Evolutionary conservation across 2,113 vertebrate species (phyloP).

Genomic region (Psophia crepitans): DNA sequence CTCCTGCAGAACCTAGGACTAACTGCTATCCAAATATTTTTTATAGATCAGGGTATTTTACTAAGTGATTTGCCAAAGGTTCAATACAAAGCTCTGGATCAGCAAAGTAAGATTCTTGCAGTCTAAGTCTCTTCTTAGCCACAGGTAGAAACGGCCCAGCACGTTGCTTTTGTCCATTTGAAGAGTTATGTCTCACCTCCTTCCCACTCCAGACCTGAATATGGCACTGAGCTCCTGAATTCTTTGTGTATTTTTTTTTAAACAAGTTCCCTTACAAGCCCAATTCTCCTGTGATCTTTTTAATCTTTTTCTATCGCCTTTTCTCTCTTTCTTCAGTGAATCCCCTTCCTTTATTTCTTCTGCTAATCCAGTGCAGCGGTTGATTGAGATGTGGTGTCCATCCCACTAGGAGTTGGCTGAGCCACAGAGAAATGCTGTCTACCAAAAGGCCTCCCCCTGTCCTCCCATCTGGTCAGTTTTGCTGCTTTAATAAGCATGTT

Average conservation of each 20-base stretch:
- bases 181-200: background rate
- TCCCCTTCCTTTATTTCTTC: background rate
- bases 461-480: background rate
- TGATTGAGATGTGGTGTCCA: background rate
- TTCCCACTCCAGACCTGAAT: background rate
- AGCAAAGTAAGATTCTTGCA: background rate
- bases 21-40: background rate
- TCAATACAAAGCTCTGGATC: background rate
- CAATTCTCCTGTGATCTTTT: background rate
- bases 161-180: background rate
- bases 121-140: background rate
- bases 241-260: background rate
- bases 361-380: background rate
- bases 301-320: background rate
- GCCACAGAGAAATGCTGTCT: background rate
- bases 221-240: background rate
- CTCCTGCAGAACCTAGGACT: background rate
- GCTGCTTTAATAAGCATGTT: background rate
- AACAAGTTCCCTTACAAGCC: background rate
- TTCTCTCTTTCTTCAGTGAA: background rate
- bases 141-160: background rate
- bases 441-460: background rate
- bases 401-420: background rate
- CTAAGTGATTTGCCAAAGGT: background rate
- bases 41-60: background rate